A percentile compares a stretch with the other conserved stretches of the same genome.
These are phyloP conservation scores for Amyelois transitella DNA, from an alignment of 1,140 invertebrate genomes.

Conservation along the genomic window DNA sequence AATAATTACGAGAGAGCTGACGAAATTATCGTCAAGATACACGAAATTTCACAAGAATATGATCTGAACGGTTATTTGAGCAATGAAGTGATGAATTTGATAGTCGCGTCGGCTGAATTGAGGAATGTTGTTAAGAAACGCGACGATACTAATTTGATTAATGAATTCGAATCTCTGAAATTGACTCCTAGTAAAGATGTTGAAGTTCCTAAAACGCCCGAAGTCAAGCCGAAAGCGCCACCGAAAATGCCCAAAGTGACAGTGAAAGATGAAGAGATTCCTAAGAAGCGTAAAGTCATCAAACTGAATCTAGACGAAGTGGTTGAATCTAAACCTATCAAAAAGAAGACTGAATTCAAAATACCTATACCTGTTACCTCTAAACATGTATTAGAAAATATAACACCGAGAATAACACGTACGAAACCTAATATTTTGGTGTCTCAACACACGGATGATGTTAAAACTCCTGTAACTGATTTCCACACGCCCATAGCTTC, in stretches of 20 bases:
- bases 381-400: slow-evolving; percentile 36
- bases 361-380: slow-evolving; percentile 35
- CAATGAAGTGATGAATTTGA: slow-evolving; percentile 50
- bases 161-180: slow-evolving; percentile 39
- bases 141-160: slow-evolving; percentile 21
- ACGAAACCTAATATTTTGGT: slow-evolving; percentile 25
- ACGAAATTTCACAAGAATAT: slow-evolving; percentile 33
- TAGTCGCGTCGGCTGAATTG: slow-evolving; percentile 31
- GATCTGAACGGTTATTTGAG: slow-evolving; percentile 22
- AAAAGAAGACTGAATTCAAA: slow-evolving; percentile 36
- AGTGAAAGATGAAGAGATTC: slow-evolving; percentile 45
- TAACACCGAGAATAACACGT: slow-evolving; percentile 25
- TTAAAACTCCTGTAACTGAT: slow-evolving; percentile 16
- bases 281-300: slow-evolving; percentile 40
- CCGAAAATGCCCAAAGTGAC: slow-evolving; percentile 22
- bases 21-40: slow-evolving; percentile 33
- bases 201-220: slow-evolving; percentile 33
- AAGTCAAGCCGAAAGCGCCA: slow-evolving; percentile 16
- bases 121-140: slow-evolving; percentile 14
- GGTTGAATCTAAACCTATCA: slow-evolving; percentile 21
- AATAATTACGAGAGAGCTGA: slow-evolving; percentile 28
- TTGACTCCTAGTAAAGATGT: slow-evolving; percentile 18
- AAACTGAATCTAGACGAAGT: slow-evolving; percentile 43
- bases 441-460: slow-evolving; percentile 1
- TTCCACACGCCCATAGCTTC: slow-evolving; percentile 42